Conservation (phyloP, 2,888 invertebrate species). For the Acanthacorydalis orientalis region DNA sequence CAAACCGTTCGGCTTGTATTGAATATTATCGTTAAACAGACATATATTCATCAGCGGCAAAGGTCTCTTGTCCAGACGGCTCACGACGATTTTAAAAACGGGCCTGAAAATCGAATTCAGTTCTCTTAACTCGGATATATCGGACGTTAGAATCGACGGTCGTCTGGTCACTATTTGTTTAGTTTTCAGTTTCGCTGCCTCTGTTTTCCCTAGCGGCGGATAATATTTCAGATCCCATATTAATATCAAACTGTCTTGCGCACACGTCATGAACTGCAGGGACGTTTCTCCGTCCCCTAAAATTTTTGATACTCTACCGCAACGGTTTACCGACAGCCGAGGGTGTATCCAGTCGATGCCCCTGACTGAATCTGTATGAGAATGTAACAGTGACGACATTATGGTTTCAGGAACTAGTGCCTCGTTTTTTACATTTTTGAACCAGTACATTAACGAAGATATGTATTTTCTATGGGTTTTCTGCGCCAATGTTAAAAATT, state of each 20-base stretch:
- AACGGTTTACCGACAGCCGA: conserved; percentile 36
- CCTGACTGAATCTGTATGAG: conserved; percentile 46
- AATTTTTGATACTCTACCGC: conserved; percentile 34
- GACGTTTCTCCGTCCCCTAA: conserved; percentile 25
- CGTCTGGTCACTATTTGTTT: conserved; percentile 28
- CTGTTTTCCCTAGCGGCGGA: conserved; percentile 18
- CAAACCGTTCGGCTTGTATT: background rate
- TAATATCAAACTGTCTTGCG: conserved; percentile 48
- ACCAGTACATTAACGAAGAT: conserved; percentile 48
- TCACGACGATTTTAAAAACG: conserved; percentile 31
- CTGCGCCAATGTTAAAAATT: conserved; percentile 42
- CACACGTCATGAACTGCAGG: conserved; percentile 45
- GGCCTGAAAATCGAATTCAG: conserved; percentile 46
- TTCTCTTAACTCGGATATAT: conserved; percentile 40
- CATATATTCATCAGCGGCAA: background rate
- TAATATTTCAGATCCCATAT: conserved; percentile 51
- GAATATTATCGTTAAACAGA: background rate
- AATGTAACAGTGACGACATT: conserved; percentile 39
- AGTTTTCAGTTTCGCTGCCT: conserved; percentile 26
- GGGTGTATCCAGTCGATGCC: conserved; percentile 52
- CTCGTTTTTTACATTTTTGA: conserved; percentile 41
- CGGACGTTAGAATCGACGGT: conserved; percentile 39
- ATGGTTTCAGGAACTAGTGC: conserved; percentile 40
- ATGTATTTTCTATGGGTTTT: conserved; percentile 42
- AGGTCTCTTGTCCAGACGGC: background rate